Evolutionary conservation across 2,113 vertebrate species (phyloP), one percentile per base, ranked within the genome.

Genomic region (Penelope pileata): DNA sequence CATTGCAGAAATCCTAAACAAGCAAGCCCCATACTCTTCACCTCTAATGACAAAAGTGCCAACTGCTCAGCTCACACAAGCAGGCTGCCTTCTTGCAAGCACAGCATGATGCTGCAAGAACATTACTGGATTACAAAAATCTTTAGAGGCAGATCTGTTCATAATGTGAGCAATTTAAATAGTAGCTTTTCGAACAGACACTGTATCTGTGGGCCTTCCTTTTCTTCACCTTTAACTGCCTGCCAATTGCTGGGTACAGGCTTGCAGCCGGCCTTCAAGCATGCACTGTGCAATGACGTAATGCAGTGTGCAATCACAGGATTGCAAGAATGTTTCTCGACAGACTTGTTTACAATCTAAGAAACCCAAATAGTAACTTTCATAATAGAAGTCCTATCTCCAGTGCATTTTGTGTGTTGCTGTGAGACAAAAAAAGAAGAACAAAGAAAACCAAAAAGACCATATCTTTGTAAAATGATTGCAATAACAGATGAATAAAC

Each of bases 401-500:
- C 56, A 53, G 4, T 80, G 66, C 78, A 63, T 73, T 95, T 80
- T 90, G 90, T 88, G 58, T 72, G 95, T 91, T 97, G 96, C 97
- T 80, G 93, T 70, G 97, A 97, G 91, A 98, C 90, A 96, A 94
- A 88, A 95, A 90, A 56, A 83, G 83, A 95, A 95, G 94, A 77
- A 92, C 75, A 95, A 84, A 76, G 38, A 66, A 76, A 66, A 82
- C 60, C 58, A 72, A 83, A 95, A 93, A 94, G 84, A 90, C 79
- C 29, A 1, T 91, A 94, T 94, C 94, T 97, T 79, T 94, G 72
- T 36, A 92, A 83, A 92, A 81, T 92, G 91, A 97, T 68, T 90
- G 89, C 96, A 97, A n/a, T 91, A 97, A 93, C 97, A 98, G 97
- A 96, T 96, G 97, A 97, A 98, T 97, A 98, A 98, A 98, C 95